phyloP scores from a whole-genome alignment of 2,113 vertebrate species.

The Thalassoma bifasciatum region DNA sequence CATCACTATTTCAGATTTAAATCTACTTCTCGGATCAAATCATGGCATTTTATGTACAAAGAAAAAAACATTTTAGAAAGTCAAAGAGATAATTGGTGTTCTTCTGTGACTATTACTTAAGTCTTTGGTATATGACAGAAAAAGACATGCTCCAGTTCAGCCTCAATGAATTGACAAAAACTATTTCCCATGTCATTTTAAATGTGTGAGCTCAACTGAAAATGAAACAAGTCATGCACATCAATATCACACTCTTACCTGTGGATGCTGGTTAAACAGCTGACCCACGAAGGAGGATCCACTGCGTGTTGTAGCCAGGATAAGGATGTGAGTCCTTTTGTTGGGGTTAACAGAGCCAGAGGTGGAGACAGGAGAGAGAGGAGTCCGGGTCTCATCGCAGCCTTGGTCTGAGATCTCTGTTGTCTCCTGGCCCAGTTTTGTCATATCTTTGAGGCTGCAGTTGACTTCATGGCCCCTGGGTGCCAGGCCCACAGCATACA shows the following conservation, averaged over 20 bases:
- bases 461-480: conserved; percentile 70
- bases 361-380: conserved; percentile 72
- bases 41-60: background rate
- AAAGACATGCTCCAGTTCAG: too few relatives aligned
- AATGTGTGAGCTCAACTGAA: too few relatives aligned
- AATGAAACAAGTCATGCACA: background rate
- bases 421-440: conserved; percentile 66
- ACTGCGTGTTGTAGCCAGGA: conserved; percentile 94
- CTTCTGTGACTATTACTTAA: background rate
- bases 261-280: conserved; percentile 94
- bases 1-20: background rate
- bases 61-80: background rate
- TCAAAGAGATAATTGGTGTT: background rate
- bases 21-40: background rate
- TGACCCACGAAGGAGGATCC: conserved; percentile 95
- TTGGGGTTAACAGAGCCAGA: conserved; percentile 80
- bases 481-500: conserved; percentile 76
- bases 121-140: too few relatives aligned
- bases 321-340: conserved; percentile 90
- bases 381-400: conserved; percentile 80
- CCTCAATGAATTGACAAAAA: too few relatives aligned
- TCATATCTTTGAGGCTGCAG: conserved; percentile 74
- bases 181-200: too few relatives aligned
- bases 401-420: conserved; percentile 77
- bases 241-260: conserved; percentile 58